These are phyloP conservation scores for Desmophyllum pertusum DNA, from an alignment of 92 coral and sea anemone genomes.

Conservation along the genomic window DNA sequence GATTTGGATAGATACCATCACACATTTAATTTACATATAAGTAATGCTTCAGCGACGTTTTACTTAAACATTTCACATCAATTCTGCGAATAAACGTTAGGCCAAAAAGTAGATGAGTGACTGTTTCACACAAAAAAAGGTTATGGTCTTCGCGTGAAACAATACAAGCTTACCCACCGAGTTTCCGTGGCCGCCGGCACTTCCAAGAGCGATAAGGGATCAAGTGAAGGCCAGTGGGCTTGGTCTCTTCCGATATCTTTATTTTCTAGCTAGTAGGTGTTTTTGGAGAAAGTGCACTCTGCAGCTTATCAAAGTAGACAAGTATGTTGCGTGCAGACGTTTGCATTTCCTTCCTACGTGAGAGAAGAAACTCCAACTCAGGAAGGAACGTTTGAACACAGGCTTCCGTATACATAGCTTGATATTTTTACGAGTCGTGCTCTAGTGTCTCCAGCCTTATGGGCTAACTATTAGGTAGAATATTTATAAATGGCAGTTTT, in stretches of 20 bases:
- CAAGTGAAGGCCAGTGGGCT: conserved; percentile 5
- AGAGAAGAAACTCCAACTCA: not conserved
- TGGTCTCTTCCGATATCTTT: conserved; percentile 2
- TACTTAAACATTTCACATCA: not conserved
- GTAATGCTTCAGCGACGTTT: not conserved
- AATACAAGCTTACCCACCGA: not conserved
- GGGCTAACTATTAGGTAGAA: not conserved
- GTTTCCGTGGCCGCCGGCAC: not conserved
- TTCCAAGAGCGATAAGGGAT: conserved; percentile 11
- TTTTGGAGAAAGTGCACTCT: not conserved
- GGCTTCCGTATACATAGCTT: not conserved
- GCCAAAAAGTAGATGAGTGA: not conserved
- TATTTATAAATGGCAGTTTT: no score
- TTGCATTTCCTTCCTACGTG: not conserved
- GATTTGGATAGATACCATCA: not conserved
- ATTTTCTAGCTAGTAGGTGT: not conserved
- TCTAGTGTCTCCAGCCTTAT: not conserved
- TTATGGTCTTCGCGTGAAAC: not conserved
- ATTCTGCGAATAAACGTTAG: not conserved
- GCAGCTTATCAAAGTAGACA: not conserved
- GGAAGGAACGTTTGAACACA: not conserved
- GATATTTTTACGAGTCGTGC: not conserved
- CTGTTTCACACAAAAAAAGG: not conserved
- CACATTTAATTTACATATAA: not conserved
- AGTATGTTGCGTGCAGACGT: conserved; percentile 7